Base-by-base conservation (phyloP, 2,888 invertebrate species). In the Drosophila picticornis region DNA sequence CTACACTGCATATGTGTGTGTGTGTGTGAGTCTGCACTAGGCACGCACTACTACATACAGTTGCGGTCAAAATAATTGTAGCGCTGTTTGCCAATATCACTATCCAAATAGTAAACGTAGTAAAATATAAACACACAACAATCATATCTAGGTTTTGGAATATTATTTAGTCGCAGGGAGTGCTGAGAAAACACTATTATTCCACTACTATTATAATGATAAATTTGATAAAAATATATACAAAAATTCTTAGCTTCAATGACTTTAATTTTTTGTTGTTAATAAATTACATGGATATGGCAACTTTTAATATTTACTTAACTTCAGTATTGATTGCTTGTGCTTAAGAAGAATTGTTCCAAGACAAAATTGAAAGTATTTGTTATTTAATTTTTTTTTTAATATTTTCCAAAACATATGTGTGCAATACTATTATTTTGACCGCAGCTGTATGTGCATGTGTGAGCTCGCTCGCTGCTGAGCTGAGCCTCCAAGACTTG, bases 401-500 rank as follows among this genome's bases (percentile, higher is more conserved):
- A n/a, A 11, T 6, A 22, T 13, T 43, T 22, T 13, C 0, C 5
- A 43, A 11, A 22, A 13, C 6, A 6, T 38, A 38, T 6, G 22
- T 43, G 43, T 43, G 10, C 43, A 22, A 1, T 2, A 9, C 16
- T 46, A 16, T 25, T 25, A 9, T 46, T 46, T 46, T 25, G 46
- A 25, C 22, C 46, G 22, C 22, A 46, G 22, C 16, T 46, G 46
- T 46, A 9, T 46, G 25, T 46, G 46, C 46, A 9, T 16, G 46
- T 46, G 16, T 46, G 16, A 16, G 22, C 46, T 4, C 16, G 46
- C 16, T 64, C 29, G 22, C 27, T 48, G 51, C 46, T 59, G 31
- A 58, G 77, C 74, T 66, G 60, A 43, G 48, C 36, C 75, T 67
- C 40, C 40, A 46, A 67, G 77, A 56, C 56, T 46, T 53, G 25